Percentiles rank a stretch among this genome's conserved stretches.
Evolutionary conservation across 2,797 vertebrate species (phyloP).

Genomic region (Acanthornis magna): DNA sequence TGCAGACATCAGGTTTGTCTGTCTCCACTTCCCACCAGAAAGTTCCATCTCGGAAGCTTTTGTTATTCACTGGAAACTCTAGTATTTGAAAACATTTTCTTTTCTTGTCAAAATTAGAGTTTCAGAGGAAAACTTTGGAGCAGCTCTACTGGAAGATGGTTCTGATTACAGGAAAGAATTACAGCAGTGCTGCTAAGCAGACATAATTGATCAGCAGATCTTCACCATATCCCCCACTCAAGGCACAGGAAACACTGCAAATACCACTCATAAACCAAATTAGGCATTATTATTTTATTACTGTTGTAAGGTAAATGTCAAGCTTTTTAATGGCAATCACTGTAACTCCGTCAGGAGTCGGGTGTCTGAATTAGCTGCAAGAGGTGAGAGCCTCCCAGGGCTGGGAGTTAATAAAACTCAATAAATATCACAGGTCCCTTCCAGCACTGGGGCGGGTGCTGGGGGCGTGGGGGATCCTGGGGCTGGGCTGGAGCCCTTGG

Average conservation of each 20-base stretch:
- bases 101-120: conserved; percentile 31
- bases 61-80: conserved; percentile 35
- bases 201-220: conserved; percentile 47
- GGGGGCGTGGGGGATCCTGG: fast-evolving
- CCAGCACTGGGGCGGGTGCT: background rate
- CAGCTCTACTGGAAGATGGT: conserved; percentile 11
- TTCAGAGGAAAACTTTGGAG: conserved; percentile 39
- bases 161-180: conserved; percentile 59
- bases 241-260: conserved; percentile 51
- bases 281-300: conserved; percentile 62
- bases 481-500: background rate
- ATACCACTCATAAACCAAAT: conserved; percentile 55
- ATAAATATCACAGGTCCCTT: conserved; percentile 19
- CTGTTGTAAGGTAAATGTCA: conserved; percentile 65
- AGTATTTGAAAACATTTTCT: conserved; percentile 31
- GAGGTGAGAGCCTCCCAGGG: conserved; percentile 14
- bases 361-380: conserved; percentile 1
- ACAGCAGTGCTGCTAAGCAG: conserved; percentile 26
- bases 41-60: conserved; percentile 18
- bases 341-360: background rate
- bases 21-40: background rate
- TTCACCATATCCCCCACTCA: conserved; percentile 49
- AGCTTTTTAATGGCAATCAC: conserved; percentile 53
- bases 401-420: conserved; percentile 54
- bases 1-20: background rate